Base-by-base conservation (phyloP, 2,888 invertebrate species). In the Onchidella celtica region DNA sequence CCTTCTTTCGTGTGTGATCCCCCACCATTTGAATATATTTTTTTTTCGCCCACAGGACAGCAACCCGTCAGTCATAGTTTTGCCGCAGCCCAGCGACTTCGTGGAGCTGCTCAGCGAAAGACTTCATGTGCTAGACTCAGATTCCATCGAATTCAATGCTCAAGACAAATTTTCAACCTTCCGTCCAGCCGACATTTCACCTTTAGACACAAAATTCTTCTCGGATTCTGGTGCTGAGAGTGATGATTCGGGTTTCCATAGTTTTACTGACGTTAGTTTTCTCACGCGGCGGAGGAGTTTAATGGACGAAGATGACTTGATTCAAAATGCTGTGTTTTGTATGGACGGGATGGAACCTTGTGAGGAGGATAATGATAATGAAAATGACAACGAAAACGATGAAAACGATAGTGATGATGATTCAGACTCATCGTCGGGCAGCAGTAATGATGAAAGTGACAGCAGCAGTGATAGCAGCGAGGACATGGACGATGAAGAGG, bases 11-110 rank as follows among this genome's bases (percentile, higher is more conserved):
- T 4, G 27, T 27, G 3, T 40, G n/a, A n/a, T n/a, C n/a, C n/a
- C n/a, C n/a, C n/a, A n/a, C n/a, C n/a, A n/a, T n/a, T n/a, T n/a
- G n/a, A n/a, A n/a, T n/a, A n/a, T n/a, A n/a, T n/a, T n/a, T n/a
- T n/a, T n/a, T n/a, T n/a, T n/a, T n/a, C n/a, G n/a, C 24, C 82
- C 73, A 11, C 79, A 86, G 85, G 87, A 87, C 47, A 81, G 80
- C 6, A 89, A 89, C 61, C 89, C 89, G 24, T 85, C 90, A 29
- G 90, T 90, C 38, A 88, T 90, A 47, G 89, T 89, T 47, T 79
- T 89, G 17, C 87, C 87, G 3, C 88, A 90, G 73, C 89, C 90
- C 59, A 85, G 86, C 59, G 88, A 88, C 36, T 85, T 89, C 47
- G 88, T 89, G 0, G 88, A 90, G 72, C 76, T 90, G 24, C 84